Evolutionary conservation across 2,888 invertebrate species (phyloP), one percentile per base, ranked within the genome.

Genomic region (Orgyia antiqua): DNA sequence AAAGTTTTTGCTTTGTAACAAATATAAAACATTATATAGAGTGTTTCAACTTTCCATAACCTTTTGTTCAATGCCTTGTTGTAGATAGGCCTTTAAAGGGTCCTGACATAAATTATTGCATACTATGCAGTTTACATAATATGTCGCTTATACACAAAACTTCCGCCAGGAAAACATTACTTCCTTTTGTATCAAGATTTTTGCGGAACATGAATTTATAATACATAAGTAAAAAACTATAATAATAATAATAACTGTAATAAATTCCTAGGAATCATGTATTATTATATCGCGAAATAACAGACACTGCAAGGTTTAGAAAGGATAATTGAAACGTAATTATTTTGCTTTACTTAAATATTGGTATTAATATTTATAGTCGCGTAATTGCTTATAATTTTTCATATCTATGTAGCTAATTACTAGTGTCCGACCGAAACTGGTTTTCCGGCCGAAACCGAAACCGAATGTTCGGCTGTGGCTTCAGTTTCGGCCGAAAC

Each of bases 91-190:
- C 37, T 36, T 31, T 18, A 18, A 40, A 38, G 39, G 42, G 33
- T 41, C 45, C 37, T 40, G 51, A 31, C 36, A 41, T 40, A 39
- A 39, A 40, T 41, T 45, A 28, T 36, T 11, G 31, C 29, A 39
- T 26, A 52, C 42, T 61, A 51, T 58, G 63, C 56, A 59, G 64
- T 45, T 63, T 58, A 49, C 58, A n/a, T n/a, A 57, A 49, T 47
- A 38, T 26, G 34, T 30, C 31, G 30, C 7, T 6, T 10, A 23
- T 10, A 21, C 24, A 26, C 17, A 24, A 15, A 37, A 41, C 58
- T 69, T 71, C 69, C 68, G 62, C 40, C 11, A 61, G 65, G 63
- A 67, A 68, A 74, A 62, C 75, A 73, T 74, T 75, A 64, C 35
- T 39, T 6, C 26, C 35, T 33, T 42, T 31, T 54, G 44, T 58